phyloP scores from a whole-genome alignment of 1,140 invertebrate genomes.

The Hyphantria cunea region DNA sequence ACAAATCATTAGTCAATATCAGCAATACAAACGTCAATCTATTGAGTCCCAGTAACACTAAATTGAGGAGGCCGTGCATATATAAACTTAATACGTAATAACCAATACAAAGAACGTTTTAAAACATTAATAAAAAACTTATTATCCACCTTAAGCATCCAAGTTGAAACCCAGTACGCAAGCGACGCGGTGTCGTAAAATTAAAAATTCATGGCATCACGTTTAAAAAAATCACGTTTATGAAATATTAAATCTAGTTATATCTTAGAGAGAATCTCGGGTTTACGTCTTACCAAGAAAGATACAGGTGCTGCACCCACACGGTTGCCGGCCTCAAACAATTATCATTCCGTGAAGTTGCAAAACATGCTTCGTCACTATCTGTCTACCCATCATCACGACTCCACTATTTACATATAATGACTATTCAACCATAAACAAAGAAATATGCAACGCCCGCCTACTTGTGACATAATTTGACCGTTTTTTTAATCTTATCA shows the following conservation, averaged over 20 bases:
- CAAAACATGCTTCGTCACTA: constrained; percentile 78
- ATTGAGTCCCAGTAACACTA: too few relatives aligned
- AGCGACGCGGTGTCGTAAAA: constrained; percentile 17
- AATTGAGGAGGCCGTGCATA: too few relatives aligned
- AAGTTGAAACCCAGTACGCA: too few relatives aligned
- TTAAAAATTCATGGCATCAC: constrained; percentile 57
- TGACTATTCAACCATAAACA: constrained; percentile 78
- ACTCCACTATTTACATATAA: constrained; percentile 79
- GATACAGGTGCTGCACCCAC: constrained; percentile 67
- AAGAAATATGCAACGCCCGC: constrained; percentile 59
- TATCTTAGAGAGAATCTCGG: constrained; percentile 54
- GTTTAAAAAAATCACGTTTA: constrained; percentile 69
- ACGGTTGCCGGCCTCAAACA: constrained; percentile 53
- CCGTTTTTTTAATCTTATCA: constrained; percentile 43
- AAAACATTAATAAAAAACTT: neutral
- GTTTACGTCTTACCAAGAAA: constrained; percentile 47
- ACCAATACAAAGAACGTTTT: too few relatives aligned
- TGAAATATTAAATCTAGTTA: constrained; percentile 69
- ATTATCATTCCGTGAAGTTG: constrained; percentile 75
- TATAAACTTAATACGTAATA: too few relatives aligned
- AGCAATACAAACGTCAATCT: too few relatives aligned
- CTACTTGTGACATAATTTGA: constrained; percentile 48
- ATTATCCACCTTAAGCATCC: neutral
- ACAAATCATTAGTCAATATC: too few relatives aligned
- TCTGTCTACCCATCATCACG: constrained; percentile 74